Evolutionary conservation across 1,140 invertebrate species (phyloP).

Genomic region (Megalopta genalis): DNA sequence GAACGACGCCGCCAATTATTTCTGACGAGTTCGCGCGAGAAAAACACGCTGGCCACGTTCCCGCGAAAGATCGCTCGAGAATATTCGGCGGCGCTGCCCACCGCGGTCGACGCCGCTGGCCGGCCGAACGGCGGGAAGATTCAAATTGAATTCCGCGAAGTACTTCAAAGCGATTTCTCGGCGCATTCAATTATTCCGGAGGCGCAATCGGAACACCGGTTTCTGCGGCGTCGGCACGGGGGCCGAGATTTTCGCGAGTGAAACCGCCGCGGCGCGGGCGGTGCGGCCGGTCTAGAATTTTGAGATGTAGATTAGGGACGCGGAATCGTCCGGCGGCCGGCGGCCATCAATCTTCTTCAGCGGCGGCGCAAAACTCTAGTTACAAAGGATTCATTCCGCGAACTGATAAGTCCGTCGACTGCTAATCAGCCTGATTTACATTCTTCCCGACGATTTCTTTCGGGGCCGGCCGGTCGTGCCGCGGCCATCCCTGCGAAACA

Average conservation of each 20-base stretch:
- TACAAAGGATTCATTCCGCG: not conserved
- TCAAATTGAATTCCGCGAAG: too few species aligned
- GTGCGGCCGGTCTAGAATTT: not conserved
- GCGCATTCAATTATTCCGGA: too few species aligned
- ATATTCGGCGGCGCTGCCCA: too few species aligned
- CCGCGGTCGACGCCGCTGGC: too few species aligned
- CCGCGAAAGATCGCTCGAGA: too few species aligned
- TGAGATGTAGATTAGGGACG: not conserved
- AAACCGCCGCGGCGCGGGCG: too few species aligned
- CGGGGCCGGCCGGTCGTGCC: constrained; percentile 29
- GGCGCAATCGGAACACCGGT: too few species aligned
- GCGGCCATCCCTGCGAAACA: constrained; percentile 59
- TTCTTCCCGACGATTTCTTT: constrained; percentile 10
- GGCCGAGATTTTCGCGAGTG: too few species aligned
- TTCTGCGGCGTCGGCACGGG: too few species aligned
- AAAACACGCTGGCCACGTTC: too few species aligned
- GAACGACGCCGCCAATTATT: not conserved
- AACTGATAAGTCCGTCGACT: not conserved
- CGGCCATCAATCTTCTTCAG: not conserved
- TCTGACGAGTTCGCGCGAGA: not conserved
- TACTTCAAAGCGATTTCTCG: too few species aligned
- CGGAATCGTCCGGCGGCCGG: not conserved
- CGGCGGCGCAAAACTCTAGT: not conserved
- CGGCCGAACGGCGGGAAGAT: too few species aligned
- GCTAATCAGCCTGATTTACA: constrained; percentile 8